A percentile compares a stretch with the other conserved stretches of the same genome.
These are phyloP conservation scores for Semicossyphus pulcher DNA, from an alignment of 2,113 vertebrate genomes.

Conservation along the genomic window DNA sequence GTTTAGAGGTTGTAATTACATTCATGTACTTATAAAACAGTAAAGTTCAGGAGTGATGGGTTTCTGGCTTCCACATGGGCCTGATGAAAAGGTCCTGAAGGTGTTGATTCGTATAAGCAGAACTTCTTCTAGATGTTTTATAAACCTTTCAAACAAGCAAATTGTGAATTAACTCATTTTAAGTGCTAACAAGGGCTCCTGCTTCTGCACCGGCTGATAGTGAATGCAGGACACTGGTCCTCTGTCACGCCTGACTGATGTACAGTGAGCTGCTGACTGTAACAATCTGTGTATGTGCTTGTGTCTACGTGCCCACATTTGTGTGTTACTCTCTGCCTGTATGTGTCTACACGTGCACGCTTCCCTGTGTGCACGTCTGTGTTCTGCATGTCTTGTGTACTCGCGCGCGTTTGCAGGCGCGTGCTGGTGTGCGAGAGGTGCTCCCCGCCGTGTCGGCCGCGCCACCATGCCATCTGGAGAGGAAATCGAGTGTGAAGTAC, in stretches of 20 bases:
- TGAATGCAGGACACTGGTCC: slow-evolving; percentile 86
- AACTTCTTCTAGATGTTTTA: neutral
- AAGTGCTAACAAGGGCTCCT: neutral
- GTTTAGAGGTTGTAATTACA: slow-evolving; percentile 8
- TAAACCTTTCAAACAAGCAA: no score
- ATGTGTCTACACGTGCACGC: slow-evolving; percentile 28
- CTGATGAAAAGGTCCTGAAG: neutral
- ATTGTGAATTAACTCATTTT: neutral
- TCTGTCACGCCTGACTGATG: slow-evolving; percentile 94
- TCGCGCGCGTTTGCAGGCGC: slow-evolving; percentile 57
- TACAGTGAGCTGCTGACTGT: slow-evolving; percentile 81
- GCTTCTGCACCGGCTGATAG: slow-evolving; percentile 4
- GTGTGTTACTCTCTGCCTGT: neutral
- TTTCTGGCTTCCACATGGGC: slow-evolving; percentile 13
- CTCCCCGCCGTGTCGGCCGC: slow-evolving; percentile 90
- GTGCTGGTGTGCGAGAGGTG: slow-evolving; percentile 85
- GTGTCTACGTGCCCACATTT: slow-evolving; percentile 4
- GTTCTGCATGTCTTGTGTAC: slow-evolving; percentile 32
- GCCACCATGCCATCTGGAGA: slow-evolving; percentile 98
- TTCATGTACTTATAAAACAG: slow-evolving; percentile 3
- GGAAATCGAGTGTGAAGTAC: slow-evolving; percentile 99
- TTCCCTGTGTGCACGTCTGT: slow-evolving; percentile 40
- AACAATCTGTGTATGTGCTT: slow-evolving; percentile 28
- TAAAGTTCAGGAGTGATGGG: neutral
- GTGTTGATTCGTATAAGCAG: neutral